Evolutionary conservation across 2,113 vertebrate genomes (phyloP), one percentile per base, ranked within the genome.

Genomic region (Progne subis): DNA sequence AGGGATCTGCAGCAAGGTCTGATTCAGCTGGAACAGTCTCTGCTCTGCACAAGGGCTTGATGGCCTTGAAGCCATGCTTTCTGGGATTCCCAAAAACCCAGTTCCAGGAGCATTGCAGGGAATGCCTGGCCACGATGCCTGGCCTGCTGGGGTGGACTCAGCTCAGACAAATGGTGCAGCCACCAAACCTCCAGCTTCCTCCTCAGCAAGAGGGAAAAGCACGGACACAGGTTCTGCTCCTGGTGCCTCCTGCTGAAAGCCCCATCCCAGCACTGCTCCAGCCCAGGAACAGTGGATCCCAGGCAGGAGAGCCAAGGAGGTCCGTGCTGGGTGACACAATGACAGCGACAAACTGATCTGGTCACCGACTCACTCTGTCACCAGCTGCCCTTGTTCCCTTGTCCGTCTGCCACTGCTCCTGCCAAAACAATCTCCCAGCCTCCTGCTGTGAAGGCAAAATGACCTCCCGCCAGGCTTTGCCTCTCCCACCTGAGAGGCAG

Each of bases 51-150:
- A 0, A 47, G 50, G 47, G 37, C 24, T 74, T 5, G 2, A 16
- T 0, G 3, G 25, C 43, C n/a, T 46, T 0, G 0, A 71, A 69
- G 49, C 75, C 32, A 2, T 3, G 6, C 9, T 49, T 26, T 25
- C 37, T 57, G 46, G 18, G 39, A 57, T 63, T 82, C 55, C 46
- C 61, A 10, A 25, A 53, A 59, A 6, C 32, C 9, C 8, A 1
- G 1, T 2, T n/a, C 12, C 21, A 44, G 49, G 47, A 23, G 4
- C 1, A 0, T 8, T 67, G 55, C 43, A 46, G 44, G 65, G 23
- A 57, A 57, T 6, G 23, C 17, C 41, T 2, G 6, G 59, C 34
- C 29, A 4, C 0, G 15, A 6, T 12, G 26, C 23, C 55, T 53
- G 24, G 56, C 63, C 12, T 1, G 3, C 53, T 59, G 39, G 19